Base-by-base conservation (phyloP, 2,113 vertebrate genomes). In the Plecturocebus donacophilus region DNA sequence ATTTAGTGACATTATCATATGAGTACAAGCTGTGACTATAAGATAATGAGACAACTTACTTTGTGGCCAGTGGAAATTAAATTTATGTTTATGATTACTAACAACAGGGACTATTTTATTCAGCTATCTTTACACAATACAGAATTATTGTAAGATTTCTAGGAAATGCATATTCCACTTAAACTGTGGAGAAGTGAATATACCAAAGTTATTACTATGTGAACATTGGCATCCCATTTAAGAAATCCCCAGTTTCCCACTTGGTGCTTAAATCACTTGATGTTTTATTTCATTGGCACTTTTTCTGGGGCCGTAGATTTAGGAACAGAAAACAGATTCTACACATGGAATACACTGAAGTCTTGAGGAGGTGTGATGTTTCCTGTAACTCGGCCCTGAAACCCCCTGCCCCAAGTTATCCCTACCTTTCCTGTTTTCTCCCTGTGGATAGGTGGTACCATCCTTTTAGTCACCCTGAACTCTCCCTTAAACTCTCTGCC, bases 21-120 rank as follows among this genome's bases (percentile, higher is more conserved):
- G 27, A 91, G 21, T 92, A 93, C 49, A 95, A 90, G 56, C 77
- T 95, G 32, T 56, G 61, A 83, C 90, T 64, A 17, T 82, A 86
- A 77, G 87, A 87, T 88, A 94, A 77, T 38, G 42, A 75, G 58
- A n/a, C 16, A 52, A 56, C 90, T 71, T 79, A 71, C 92, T 90
- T 23, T 87, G 40, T 70, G 77, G 27, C 20, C 38, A 81, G 30
- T 21, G 10, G 45, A 86, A 95, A 91, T 93, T 20, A 40, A 89
- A 25, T 91, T 54, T 94, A 73, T 82, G 86, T 68, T 93, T 38
- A 84, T 82, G 12, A 85, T 91, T 87, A 87, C 79, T 82, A 90
- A 76, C 47, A 54, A 17, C 25, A 81, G 14, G 27, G 14, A 14
- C 40, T 27, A 66, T 56, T 97, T 96, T 83, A 96, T 49, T 91